Evolutionary conservation across 2,113 vertebrate genomes (phyloP).

Genomic region (Phocoena phocoena): DNA sequence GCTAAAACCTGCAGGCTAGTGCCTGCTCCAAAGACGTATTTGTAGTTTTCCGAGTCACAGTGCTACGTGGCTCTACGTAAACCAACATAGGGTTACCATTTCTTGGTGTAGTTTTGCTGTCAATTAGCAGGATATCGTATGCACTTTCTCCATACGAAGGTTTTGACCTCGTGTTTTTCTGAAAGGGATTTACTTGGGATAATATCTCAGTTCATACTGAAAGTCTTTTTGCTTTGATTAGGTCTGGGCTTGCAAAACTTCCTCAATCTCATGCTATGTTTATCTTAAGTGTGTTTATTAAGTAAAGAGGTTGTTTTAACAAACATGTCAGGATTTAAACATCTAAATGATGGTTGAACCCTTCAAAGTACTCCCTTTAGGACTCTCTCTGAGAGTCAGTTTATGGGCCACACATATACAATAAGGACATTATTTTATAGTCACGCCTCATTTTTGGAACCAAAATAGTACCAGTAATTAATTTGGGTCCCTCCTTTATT

Average conservation of each 20-base stretch:
- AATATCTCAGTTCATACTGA: not conserved
- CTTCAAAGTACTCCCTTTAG: slow-evolving; percentile 4
- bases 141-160: not conserved
- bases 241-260: slow-evolving; percentile 29
- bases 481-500: not conserved
- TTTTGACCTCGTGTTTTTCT: not conserved
- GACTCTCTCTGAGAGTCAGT: not conserved
- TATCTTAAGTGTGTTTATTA: slow-evolving; percentile 37
- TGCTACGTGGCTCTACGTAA: slow-evolving; percentile 58
- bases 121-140: not conserved
- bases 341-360: not conserved
- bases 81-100: not conserved
- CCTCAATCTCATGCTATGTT: not conserved
- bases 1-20: slow-evolving; percentile 63
- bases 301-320: slow-evolving; percentile 22
- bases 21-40: slow-evolving; percentile 63
- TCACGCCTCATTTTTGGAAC: slow-evolving; percentile 21
- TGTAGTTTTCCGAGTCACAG: slow-evolving; percentile 54
- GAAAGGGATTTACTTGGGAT: not conserved
- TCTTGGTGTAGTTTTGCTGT: not conserved
- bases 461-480: not conserved
- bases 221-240: slow-evolving; percentile 5
- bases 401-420: not conserved
- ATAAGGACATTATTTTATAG: not conserved
- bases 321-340: slow-evolving; percentile 16